These are phyloP conservation scores for Amphipoea oculea DNA, from an alignment of 2,888 invertebrate species.

Conservation along the genomic window DNA sequence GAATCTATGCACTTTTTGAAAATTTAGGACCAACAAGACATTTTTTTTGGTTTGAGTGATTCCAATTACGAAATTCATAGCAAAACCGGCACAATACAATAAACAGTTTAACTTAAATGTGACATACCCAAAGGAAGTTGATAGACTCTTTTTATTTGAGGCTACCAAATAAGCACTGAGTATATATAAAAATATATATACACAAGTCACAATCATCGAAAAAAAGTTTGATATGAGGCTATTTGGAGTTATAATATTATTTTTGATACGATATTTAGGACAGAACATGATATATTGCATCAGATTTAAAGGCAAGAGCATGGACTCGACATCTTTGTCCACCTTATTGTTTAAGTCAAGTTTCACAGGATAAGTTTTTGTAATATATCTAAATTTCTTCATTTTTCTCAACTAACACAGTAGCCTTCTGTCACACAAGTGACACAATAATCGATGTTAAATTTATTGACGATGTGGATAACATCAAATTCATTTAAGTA, in stretches of 20 bases:
- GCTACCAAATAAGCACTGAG: background rate
- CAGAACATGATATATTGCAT: slow-evolving; percentile 20
- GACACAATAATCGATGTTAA: background rate
- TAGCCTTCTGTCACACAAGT: background rate
- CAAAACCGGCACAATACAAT: slow-evolving; percentile 1
- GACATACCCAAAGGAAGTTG: background rate
- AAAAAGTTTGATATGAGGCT: background rate
- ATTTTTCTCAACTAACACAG: background rate
- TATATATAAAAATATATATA: background rate
- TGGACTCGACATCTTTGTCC: slow-evolving; percentile 31
- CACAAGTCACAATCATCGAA: slow-evolving; percentile 5
- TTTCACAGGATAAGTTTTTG: background rate
- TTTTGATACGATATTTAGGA: slow-evolving; percentile 23
- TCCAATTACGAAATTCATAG: background rate
- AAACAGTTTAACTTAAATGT: background rate
- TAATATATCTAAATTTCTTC: background rate
- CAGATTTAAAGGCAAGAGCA: slow-evolving; percentile 46
- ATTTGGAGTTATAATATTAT: slow-evolving; percentile 11
- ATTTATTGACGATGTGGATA: background rate
- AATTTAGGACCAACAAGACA: background rate
- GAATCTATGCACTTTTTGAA: slow-evolving; percentile 31
- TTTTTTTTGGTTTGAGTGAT: background rate
- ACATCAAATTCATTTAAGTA: background rate
- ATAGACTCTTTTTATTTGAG: background rate
- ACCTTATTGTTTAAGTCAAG: background rate